phyloP scores from a whole-genome alignment of 1,140 invertebrate genomes.

The Caenorhabditis elegans region DNA sequence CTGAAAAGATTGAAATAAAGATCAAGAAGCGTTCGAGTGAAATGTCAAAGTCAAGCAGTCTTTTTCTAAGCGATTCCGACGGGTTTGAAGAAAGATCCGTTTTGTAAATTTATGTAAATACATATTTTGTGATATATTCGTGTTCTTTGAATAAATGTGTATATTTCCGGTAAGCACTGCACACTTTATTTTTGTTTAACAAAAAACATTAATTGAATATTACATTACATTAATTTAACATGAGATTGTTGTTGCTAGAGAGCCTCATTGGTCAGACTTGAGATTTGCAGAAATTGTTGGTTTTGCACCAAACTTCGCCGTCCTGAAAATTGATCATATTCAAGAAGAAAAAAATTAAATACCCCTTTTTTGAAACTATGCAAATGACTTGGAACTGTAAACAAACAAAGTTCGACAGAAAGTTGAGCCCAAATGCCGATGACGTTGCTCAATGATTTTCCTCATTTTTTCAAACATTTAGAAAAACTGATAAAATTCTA shows the following conservation, averaged over 20 bases:
- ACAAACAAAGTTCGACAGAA: no score
- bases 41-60: background rate
- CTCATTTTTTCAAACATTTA: no score
- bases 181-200: background rate
- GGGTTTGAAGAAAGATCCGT: background rate
- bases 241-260: no score
- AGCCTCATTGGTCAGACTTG: background rate
- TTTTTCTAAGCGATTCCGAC: background rate
- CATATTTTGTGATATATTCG: background rate
- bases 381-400: no score
- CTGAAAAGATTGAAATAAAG: background rate
- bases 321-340: conserved; percentile 29
- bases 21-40: background rate
- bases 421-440: no score
- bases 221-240: no score
- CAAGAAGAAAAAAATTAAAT: no score
- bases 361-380: no score
- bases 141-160: background rate
- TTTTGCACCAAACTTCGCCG: conserved; percentile 48
- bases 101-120: background rate
- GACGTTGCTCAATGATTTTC: no score
- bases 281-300: background rate
- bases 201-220: background rate
- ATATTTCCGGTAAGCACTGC: background rate
- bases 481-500: no score